phyloP scores from a whole-genome alignment of 2,113 vertebrate genomes.

The Oryzias javanicus region DNA sequence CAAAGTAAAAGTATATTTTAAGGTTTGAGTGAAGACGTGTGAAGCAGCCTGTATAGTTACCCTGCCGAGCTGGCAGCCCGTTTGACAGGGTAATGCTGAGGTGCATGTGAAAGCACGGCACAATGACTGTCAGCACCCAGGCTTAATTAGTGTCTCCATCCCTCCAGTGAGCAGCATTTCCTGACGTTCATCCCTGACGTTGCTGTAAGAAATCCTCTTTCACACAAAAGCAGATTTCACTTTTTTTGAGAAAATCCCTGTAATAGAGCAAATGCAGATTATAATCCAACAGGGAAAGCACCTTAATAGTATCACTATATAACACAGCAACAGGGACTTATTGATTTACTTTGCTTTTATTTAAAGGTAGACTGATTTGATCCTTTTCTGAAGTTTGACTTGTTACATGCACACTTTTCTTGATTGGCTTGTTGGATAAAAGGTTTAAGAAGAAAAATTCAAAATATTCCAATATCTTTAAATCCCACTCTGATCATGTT shows the following conservation, averaged over 20 bases:
- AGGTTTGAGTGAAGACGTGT: neutral
- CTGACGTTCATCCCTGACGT: conserved; percentile 56
- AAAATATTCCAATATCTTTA: neutral
- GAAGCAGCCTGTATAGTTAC: conserved; percentile 9
- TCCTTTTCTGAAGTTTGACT: too few relatives aligned
- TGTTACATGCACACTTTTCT: too few relatives aligned
- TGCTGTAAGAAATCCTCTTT: conserved; percentile 47
- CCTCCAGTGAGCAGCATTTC: conserved; percentile 41
- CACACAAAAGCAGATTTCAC: conserved; percentile 18
- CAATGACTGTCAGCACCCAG: conserved; percentile 52
- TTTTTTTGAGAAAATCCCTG: conserved; percentile 43
- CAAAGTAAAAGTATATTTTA: neutral
- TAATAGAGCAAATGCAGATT: conserved; percentile 19
- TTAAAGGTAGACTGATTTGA: too few relatives aligned
- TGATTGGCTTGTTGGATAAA: too few relatives aligned
- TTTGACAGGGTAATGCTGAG: conserved; percentile 38
- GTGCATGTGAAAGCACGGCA: conserved; percentile 41
- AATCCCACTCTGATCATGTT: too few relatives aligned
- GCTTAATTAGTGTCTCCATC: conserved; percentile 65
- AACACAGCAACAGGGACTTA: neutral
- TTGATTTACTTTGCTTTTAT: too few relatives aligned
- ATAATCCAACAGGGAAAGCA: conserved; percentile 35
- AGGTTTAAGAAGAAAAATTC: neutral
- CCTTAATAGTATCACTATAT: conserved; percentile 2
- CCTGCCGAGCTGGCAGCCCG: conserved; percentile 16